Conservation (phyloP, 1,140 invertebrate species). For the Brachionus sp. region DNA sequence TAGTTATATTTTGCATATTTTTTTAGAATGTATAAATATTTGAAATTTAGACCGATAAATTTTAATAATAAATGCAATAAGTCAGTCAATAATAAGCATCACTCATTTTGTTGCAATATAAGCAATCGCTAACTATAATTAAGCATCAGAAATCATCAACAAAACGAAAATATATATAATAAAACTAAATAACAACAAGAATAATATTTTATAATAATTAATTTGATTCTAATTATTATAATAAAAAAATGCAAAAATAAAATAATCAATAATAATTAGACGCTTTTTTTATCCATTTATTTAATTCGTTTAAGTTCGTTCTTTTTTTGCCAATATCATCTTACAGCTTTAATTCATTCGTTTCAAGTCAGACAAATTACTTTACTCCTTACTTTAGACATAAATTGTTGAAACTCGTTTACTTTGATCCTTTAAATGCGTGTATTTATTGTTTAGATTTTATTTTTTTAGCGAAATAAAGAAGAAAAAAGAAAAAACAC, state of each 20-base stretch:
- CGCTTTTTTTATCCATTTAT: background rate
- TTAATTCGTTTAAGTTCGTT: background rate
- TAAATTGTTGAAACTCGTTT: slow-evolving; percentile 13
- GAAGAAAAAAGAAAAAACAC: slow-evolving; percentile 19
- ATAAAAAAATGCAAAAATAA: background rate
- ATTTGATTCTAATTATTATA: background rate
- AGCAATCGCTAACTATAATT: background rate
- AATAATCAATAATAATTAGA: slow-evolving; percentile 40
- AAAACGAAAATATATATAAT: background rate
- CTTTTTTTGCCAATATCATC: background rate
- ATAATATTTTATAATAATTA: slow-evolving; percentile 14
- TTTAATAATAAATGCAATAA: slow-evolving; percentile 24
- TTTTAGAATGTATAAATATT: background rate
- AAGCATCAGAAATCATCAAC: background rate
- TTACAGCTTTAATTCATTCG: background rate
- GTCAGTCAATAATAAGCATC: slow-evolving; percentile 18
- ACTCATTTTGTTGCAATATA: background rate
- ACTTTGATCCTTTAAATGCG: slow-evolving; percentile 30
- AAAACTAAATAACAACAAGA: background rate
- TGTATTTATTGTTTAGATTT: slow-evolving; percentile 9
- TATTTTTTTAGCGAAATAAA: slow-evolving; percentile 21
- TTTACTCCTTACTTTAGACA: background rate
- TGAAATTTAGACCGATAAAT: background rate
- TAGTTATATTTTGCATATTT: background rate
- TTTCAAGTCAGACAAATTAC: slow-evolving; percentile 17